These are phyloP conservation scores for Chaetogeoica ovagalla DNA, from an alignment of 2,888 invertebrate species.

Conservation along the genomic window DNA sequence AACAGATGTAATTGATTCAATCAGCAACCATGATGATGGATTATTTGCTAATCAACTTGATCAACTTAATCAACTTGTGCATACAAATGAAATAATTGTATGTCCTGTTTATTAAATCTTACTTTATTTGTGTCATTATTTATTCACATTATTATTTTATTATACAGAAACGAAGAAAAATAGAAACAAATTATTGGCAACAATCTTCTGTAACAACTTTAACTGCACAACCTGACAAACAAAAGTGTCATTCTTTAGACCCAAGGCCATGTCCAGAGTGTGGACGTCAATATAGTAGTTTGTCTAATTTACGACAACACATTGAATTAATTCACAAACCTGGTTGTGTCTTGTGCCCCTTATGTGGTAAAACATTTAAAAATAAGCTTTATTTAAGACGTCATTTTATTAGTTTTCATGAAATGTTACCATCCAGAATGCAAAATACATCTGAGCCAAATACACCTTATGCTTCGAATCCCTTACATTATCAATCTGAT, in stretches of 20 bases:
- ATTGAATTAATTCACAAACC: slow-evolving; percentile 70
- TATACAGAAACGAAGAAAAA: slow-evolving; percentile 39
- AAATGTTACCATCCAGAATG: slow-evolving; percentile 56
- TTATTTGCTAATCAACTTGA: slow-evolving; percentile 43
- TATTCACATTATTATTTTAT: slow-evolving; percentile 14
- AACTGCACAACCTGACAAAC: slow-evolving; percentile 27
- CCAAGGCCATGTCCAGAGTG: slow-evolving; percentile 68
- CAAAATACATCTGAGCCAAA: slow-evolving; percentile 51
- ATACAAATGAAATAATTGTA: slow-evolving; percentile 44
- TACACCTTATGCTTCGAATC: slow-evolving; percentile 39
- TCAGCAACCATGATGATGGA: slow-evolving; percentile 40
- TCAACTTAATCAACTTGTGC: slow-evolving; percentile 45
- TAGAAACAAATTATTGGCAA: slow-evolving; percentile 44
- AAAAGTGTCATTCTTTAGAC: slow-evolving; percentile 63
- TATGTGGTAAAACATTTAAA: slow-evolving; percentile 68
- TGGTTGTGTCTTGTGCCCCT: slow-evolving; percentile 66
- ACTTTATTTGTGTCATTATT: neutral
- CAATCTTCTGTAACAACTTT: slow-evolving; percentile 27
- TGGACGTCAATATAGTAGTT: slow-evolving; percentile 69
- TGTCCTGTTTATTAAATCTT: neutral
- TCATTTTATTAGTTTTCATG: slow-evolving; percentile 66
- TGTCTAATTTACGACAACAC: slow-evolving; percentile 69
- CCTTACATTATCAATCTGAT: slow-evolving; percentile 36
- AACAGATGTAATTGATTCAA: slow-evolving; percentile 38
- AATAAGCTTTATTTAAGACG: slow-evolving; percentile 68